Conservation (phyloP, 2,113 vertebrate genomes). For the Columba livia region DNA sequence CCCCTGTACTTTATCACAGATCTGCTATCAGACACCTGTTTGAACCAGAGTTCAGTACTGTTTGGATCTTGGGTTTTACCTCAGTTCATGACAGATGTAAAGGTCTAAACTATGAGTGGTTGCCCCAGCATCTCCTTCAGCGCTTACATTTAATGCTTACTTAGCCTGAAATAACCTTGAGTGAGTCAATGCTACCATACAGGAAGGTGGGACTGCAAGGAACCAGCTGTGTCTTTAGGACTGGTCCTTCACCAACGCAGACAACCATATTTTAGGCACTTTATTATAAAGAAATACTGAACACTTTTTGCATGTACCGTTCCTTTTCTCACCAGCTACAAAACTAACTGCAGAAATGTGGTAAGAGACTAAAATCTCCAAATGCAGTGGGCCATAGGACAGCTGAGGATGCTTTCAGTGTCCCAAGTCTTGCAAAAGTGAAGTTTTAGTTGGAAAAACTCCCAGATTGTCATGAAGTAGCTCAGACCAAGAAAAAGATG, state of each 20-base stretch:
- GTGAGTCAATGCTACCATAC: background rate
- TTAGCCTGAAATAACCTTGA: background rate
- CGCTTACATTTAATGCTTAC: background rate
- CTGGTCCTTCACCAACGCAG: background rate
- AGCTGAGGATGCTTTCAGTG: background rate
- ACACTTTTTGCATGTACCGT: background rate
- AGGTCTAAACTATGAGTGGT: background rate
- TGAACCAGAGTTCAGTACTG: background rate
- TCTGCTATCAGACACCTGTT: background rate
- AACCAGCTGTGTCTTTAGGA: background rate
- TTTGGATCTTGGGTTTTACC: background rate
- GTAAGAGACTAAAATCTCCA: background rate
- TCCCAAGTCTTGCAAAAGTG: background rate
- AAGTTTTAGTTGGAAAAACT: background rate
- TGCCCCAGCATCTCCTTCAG: background rate
- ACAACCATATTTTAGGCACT: background rate
- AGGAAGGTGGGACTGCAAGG: background rate
- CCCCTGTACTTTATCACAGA: background rate
- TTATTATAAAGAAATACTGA: background rate
- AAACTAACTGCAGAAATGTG: background rate
- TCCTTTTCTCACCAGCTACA: background rate
- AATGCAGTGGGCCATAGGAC: background rate
- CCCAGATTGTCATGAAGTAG: background rate
- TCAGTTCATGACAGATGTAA: background rate
- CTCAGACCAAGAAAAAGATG: background rate